Percentiles rank a stretch among this genome's conserved stretches.
Evolutionary conservation across 2,113 vertebrate genomes (phyloP).

Genomic region (Acrocephalus arundinaceus): DNA sequence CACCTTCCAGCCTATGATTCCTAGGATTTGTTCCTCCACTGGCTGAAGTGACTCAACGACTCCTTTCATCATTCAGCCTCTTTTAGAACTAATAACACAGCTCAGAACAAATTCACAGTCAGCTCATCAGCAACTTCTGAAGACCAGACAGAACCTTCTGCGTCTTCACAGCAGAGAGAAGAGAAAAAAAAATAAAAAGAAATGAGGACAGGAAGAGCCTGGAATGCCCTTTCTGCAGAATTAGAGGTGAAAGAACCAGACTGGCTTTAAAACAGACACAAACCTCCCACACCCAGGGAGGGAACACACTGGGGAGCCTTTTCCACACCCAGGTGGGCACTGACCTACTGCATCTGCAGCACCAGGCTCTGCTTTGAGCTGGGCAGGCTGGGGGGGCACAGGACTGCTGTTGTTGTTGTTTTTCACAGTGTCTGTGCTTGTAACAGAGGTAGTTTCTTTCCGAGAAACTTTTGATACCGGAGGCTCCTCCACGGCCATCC

Average conservation of each 20-base stretch:
- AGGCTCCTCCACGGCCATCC: conserved; percentile 83
- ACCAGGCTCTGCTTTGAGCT: conserved; percentile 72
- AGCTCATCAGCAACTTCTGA: neutral
- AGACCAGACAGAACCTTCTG: neutral
- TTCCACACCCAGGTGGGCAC: conserved; percentile 1
- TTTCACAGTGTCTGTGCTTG: conserved; percentile 80
- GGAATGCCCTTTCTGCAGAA: neutral
- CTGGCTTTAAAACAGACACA: neutral
- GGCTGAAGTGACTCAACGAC: neutral
- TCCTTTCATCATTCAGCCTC: neutral
- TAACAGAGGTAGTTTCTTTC: conserved; percentile 85
- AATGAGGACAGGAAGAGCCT: neutral
- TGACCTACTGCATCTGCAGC: conserved; percentile 78
- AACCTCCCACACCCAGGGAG: neutral
- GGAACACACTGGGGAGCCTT: neutral
- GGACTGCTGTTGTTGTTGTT: conserved; percentile 90
- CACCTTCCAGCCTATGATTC: neutral
- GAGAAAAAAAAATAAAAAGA: neutral
- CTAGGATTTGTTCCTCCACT: neutral
- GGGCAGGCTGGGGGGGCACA: conserved; percentile 75
- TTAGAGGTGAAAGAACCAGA: neutral
- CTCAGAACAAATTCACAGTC: neutral
- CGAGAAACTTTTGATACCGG: conserved; percentile 87
- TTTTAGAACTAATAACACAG: neutral
- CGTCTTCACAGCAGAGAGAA: neutral